Evolutionary conservation across 2,888 invertebrate species (phyloP).

Genomic region (Toxonevra muliebris): DNA sequence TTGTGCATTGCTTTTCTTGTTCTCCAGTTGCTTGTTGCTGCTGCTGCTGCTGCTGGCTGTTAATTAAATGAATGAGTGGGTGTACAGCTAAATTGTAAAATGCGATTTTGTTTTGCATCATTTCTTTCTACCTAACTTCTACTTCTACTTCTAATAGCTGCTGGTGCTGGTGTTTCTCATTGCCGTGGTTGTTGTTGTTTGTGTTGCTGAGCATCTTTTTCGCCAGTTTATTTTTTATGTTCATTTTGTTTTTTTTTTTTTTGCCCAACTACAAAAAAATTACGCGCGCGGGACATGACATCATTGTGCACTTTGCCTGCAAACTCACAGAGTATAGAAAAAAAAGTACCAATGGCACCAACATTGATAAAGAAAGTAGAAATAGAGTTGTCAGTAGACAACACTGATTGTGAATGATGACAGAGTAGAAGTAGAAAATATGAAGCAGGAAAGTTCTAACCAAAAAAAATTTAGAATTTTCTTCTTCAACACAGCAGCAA

Average conservation of each 20-base stretch:
- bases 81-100: conserved; percentile 60
- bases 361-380: conserved; percentile 6
- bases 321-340: not conserved
- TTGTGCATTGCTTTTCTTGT: too few species aligned
- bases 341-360: not conserved
- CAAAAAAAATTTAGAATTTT: not conserved
- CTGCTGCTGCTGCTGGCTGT: conserved; percentile 48
- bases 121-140: not conserved
- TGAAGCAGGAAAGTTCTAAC: conserved; percentile 1
- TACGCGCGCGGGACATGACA: conserved; percentile 24
- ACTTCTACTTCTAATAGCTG: too few species aligned
- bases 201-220: not conserved
- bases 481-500: not conserved
- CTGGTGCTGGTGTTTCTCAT: not conserved
- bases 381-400: conserved; percentile 27
- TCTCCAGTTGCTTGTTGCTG: not conserved
- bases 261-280: conserved; percentile 13
- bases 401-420: conserved; percentile 37
- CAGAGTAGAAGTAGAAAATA: not conserved
- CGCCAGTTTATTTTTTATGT: not conserved
- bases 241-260: conserved; percentile 1
- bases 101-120: conserved; percentile 47
- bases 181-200: not conserved
- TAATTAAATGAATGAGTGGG: conserved; percentile 60
- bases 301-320: conserved; percentile 33